phyloP scores from a whole-genome alignment of 1,140 invertebrate species.

The Oncopeltus fasciatus region DNA sequence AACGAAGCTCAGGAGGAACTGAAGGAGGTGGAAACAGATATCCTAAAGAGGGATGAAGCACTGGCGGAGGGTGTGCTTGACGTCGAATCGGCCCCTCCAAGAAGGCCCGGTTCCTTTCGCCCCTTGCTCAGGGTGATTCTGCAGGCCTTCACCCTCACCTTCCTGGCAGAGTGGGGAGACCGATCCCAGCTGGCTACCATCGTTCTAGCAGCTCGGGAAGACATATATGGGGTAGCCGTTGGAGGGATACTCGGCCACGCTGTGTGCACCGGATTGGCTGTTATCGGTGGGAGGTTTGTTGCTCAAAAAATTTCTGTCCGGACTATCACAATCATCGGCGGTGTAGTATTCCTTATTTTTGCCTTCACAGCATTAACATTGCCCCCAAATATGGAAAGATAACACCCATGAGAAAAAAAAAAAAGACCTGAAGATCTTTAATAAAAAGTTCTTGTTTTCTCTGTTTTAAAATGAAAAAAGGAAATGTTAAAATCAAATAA shows the following conservation, averaged over 20 bases:
- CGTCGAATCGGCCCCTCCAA: background rate
- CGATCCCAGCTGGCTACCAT: slow-evolving; percentile 93
- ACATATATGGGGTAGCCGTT: slow-evolving; percentile 81
- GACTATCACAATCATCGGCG: slow-evolving; percentile 83
- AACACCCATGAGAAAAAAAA: too few relatives aligned
- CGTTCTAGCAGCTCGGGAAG: slow-evolving; percentile 72
- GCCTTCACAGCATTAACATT: slow-evolving; percentile 77
- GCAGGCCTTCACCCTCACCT: slow-evolving; percentile 89
- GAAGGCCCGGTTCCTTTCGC: slow-evolving; percentile 31
- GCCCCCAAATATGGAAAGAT: too few relatives aligned
- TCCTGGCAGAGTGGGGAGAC: slow-evolving; percentile 98
- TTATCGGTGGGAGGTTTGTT: slow-evolving; percentile 87
- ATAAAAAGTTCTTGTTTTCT: too few relatives aligned
- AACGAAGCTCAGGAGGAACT: slow-evolving; percentile 90
- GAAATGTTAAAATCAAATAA: too few relatives aligned
- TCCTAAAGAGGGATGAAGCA: slow-evolving; percentile 83
- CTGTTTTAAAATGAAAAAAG: too few relatives aligned
- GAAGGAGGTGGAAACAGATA: slow-evolving; percentile 89
- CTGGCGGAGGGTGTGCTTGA: slow-evolving; percentile 3
- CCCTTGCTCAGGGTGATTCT: slow-evolving; percentile 69
- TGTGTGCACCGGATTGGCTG: slow-evolving; percentile 89
- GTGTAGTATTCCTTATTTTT: slow-evolving; percentile 83
- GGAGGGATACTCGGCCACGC: slow-evolving; percentile 88
- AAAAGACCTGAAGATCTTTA: too few relatives aligned
- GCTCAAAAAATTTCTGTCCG: slow-evolving; percentile 88